phyloP scores from a whole-genome alignment of 2,888 invertebrate species.

The Colletes collaris region DNA sequence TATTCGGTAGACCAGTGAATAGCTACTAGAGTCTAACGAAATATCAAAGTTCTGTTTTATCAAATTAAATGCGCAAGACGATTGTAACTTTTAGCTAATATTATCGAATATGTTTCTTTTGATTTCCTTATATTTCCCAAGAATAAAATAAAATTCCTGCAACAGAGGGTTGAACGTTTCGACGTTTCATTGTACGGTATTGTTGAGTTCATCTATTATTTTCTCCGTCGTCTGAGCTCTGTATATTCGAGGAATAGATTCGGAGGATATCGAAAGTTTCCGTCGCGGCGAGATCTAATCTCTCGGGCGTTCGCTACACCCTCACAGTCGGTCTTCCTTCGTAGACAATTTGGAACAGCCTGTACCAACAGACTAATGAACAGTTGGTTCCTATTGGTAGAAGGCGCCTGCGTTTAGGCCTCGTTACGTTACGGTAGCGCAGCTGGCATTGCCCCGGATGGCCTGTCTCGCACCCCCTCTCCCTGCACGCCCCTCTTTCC shows the following conservation, averaged over 20 bases:
- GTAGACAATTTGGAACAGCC: constrained; percentile 74
- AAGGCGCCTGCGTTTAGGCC: constrained; percentile 76
- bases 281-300: constrained; percentile 37
- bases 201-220: too few relatives aligned
- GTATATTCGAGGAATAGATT: neutral
- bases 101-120: too few relatives aligned
- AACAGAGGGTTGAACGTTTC: too few relatives aligned
- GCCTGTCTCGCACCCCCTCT: constrained; percentile 35
- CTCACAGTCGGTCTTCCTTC: constrained; percentile 50
- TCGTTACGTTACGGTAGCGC: constrained; percentile 76
- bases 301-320: constrained; percentile 34
- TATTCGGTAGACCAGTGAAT: too few relatives aligned
- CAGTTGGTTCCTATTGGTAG: constrained; percentile 81
- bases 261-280: constrained; percentile 7
- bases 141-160: too few relatives aligned
- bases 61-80: too few relatives aligned
- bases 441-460: constrained; percentile 76
- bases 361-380: constrained; percentile 78
- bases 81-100: too few relatives aligned
- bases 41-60: too few relatives aligned
- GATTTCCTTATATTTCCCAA: too few relatives aligned
- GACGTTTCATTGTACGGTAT: too few relatives aligned
- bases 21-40: too few relatives aligned
- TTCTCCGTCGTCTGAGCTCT: neutral
- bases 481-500: constrained; percentile 41